Base-by-base conservation (phyloP, 2,888 invertebrate genomes). In the Bugulina stolonifera region DNA sequence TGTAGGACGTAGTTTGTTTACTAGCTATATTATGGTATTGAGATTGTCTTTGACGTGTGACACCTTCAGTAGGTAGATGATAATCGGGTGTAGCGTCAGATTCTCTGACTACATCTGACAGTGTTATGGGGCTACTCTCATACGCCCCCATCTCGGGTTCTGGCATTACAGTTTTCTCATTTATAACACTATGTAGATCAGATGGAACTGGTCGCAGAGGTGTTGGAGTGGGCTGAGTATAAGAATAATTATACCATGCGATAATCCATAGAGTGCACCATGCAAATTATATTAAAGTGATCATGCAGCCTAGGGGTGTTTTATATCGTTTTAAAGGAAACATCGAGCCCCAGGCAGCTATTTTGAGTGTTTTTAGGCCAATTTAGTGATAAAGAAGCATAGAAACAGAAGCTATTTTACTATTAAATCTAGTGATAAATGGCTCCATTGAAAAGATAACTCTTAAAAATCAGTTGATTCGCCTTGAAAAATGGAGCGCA, bases 71-170 rank as follows among this genome's bases (percentile, higher is more conserved):
- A 10, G 70, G 70, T 3, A 70, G 70, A 18, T 43, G 10, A 25
- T 70, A n/a, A 2, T 70, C 70, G 5, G 29, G 52, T 25, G 23
- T n/a, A 25, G 52, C 35, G 32, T 70, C 70, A 70, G 23, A 27
- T 23, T 70, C 70, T 25, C 70, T 43, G 25, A 70, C 52, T 5
- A 70, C 70, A 54, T 70, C 70, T 43, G 70, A 43, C 10, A n/a
- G 70, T 54, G 5, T 5, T 22, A 23, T 3, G 43, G 70, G 70
- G 52, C 29, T 70, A 29, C 23, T 70, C 70, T 70, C 70, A n/a
- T 27, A 70, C 27, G 43, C 52, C 43, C 70, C 52, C 25, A 25
- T 2, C 32, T 70, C 70, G 3, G 3, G 54, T 27, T n/a, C 70
- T n/a, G 70, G 70, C 52, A 54, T 64, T 2, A 64, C 34, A n/a